phyloP scores from a whole-genome alignment of 37 sponge, comb jelly and placozoan species.

The Spongia lamella region DNA sequence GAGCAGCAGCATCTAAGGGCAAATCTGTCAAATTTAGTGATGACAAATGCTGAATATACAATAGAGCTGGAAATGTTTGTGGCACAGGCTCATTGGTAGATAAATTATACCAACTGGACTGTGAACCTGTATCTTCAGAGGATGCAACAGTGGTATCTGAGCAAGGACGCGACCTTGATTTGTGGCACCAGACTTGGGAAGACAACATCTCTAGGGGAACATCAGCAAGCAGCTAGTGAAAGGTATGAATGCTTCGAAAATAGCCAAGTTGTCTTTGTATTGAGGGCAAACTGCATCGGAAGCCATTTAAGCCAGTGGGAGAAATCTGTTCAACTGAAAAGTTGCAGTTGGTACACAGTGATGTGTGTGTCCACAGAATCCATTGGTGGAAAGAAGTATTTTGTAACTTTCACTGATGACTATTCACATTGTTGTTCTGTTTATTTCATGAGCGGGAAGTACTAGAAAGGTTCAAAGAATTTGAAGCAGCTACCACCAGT shows the following conservation, averaged over 20 bases:
- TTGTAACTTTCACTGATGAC: constrained; percentile 64
- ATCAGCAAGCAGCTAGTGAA: constrained; percentile 22
- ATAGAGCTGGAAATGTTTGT: constrained; percentile 8
- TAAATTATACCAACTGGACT: constrained; percentile 31
- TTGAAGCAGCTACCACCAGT: constrained; percentile 43
- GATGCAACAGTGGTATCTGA: constrained; percentile 15
- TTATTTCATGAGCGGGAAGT: constrained; percentile 46
- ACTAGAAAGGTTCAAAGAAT: constrained; percentile 58
- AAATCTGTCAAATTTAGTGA: constrained; percentile 19
- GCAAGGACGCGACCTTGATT: neutral
- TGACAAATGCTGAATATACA: constrained; percentile 30
- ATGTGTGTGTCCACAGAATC: constrained; percentile 50
- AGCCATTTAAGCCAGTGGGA: constrained; percentile 47
- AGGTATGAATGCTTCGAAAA: constrained; percentile 19
- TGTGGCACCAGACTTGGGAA: constrained; percentile 44
- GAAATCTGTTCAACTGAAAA: constrained; percentile 14
- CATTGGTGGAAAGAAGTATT: constrained; percentile 65
- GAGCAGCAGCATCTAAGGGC: constrained; percentile 27
- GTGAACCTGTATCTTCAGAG: constrained; percentile 11
- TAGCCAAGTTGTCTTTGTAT: constrained; percentile 24
- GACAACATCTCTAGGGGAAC: constrained; percentile 15
- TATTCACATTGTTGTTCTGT: constrained; percentile 50
- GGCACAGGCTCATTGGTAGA: constrained; percentile 34
- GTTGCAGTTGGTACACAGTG: constrained; percentile 51
- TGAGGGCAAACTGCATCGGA: constrained; percentile 44